Evolutionary conservation across 2,797 vertebrate species (phyloP).

Genomic region (Carduelis carduelis): DNA sequence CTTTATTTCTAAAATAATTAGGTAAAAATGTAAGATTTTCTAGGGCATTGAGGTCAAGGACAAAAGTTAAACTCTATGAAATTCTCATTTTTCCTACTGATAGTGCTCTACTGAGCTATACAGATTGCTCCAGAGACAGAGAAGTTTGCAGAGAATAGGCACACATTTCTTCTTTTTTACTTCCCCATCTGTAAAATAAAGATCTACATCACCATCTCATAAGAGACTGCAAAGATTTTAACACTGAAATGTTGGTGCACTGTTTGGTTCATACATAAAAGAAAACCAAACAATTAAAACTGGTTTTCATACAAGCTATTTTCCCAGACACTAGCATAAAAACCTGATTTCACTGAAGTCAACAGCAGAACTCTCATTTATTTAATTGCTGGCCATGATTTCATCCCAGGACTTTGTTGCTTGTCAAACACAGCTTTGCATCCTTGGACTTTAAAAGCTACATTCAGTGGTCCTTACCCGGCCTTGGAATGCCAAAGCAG

Average conservation of each 20-base stretch:
- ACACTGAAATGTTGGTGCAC: not conserved
- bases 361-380: not conserved
- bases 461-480: not conserved
- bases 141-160: not conserved
- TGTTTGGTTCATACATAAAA: accelerated
- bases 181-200: not conserved
- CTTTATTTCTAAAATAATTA: not conserved
- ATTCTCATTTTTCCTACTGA: not conserved
- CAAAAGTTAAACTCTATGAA: not conserved
- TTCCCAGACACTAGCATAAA: not conserved
- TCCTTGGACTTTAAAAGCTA: not conserved
- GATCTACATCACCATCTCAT: not conserved
- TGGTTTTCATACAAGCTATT: not conserved
- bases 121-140: not conserved
- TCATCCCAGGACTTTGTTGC: not conserved
- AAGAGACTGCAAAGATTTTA: not conserved
- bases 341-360: not conserved
- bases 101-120: not conserved
- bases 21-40: not conserved
- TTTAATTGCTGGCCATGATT: not conserved
- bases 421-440: not conserved
- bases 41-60: not conserved
- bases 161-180: not conserved
- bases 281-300: not conserved
- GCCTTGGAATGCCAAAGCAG: not conserved